Evolutionary conservation across 2,113 vertebrate genomes (phyloP), one percentile per base, ranked within the genome.

Genomic region (Oceanodroma tethys): DNA sequence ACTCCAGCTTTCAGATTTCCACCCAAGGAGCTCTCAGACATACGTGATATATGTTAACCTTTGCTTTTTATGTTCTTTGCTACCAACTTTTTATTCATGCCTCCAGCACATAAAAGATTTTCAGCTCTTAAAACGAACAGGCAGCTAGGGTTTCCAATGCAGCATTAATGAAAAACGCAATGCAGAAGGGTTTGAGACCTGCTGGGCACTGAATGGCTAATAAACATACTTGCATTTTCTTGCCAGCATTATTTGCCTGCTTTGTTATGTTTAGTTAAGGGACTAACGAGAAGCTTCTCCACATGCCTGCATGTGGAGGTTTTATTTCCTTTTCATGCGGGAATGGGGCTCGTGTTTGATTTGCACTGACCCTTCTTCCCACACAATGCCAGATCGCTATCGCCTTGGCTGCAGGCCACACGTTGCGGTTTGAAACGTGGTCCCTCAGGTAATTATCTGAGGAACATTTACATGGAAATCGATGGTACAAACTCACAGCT

Each of bases 321-420:
- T 93, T 95, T 90, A 84, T 93, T 96, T 91, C 92, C 68, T 96
- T 94, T 50, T 74, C 88, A 63, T 36, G 65, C 56, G 95, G 94
- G 88, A 97, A 86, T 3, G 52, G 80, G 47, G 88, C 65, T 96
- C 22, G 4, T 26, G 74, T 90, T 86, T 86, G 92, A 91, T 92
- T 96, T 92, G 88, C 86, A 52, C 83, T 97, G 97, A 96, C 94
- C 96, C 86, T 52, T 91, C 96, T 88, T 84, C 83, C 96, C 86
- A 95, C 90, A 60, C 68, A 36, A 38, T 19, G 72, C 82, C 96
- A 97, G 94, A 95, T 92, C 92, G 78, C 86, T 67, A 67, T 93
- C 60, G 2, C 68, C 80, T 88, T 97, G 97, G 96, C 97, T 12
- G 4, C 1, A 4, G 56, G 90, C 97, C 94, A 90, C 72, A 7